Percentiles rank a stretch among this genome's conserved stretches.
phyloP scores from a whole-genome alignment of 2,888 invertebrate genomes.

The Parochlus steinenii region DNA sequence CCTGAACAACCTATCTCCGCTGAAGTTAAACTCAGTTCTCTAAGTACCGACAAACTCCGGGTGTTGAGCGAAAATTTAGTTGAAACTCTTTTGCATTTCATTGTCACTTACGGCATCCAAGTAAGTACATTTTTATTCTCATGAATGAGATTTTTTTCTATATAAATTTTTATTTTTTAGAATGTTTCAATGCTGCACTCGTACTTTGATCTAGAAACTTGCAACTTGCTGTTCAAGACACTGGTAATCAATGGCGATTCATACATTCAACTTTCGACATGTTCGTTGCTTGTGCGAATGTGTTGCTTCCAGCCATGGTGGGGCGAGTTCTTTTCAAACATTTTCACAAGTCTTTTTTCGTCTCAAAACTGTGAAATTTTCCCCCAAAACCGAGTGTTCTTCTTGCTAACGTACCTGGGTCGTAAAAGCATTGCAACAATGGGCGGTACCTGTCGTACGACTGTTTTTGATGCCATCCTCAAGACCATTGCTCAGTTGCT shows the following conservation, averaged over 20 bases:
- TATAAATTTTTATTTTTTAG: constrained; percentile 15
- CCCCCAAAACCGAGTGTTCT: constrained; percentile 77
- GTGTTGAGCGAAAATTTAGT: constrained; percentile 66
- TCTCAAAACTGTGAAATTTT: constrained; percentile 62
- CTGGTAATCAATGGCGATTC: constrained; percentile 64
- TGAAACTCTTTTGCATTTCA: constrained; percentile 59
- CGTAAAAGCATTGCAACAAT: constrained; percentile 51
- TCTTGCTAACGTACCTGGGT: constrained; percentile 71
- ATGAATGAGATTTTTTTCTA: neutral
- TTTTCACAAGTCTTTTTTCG: constrained; percentile 60
- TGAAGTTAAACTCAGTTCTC: constrained; percentile 35
- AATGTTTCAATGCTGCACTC: constrained; percentile 27
- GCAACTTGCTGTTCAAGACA: constrained; percentile 51
- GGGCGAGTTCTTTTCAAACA: constrained; percentile 78
- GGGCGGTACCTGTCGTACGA: constrained; percentile 36
- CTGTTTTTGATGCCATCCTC: constrained; percentile 44
- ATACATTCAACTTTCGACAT: constrained; percentile 60
- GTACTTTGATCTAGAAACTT: constrained; percentile 30
- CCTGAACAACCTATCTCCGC: constrained; percentile 23
- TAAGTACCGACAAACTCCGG: constrained; percentile 69
- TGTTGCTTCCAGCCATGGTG: constrained; percentile 64
- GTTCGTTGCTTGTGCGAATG: constrained; percentile 60
- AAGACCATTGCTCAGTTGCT: constrained; percentile 41
- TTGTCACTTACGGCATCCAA: constrained; percentile 39
- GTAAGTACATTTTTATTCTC: constrained; percentile 14